Evolutionary conservation across 2,888 invertebrate genomes (phyloP), one percentile per base, ranked within the genome.

Genomic region (Mesoligia furuncula): DNA sequence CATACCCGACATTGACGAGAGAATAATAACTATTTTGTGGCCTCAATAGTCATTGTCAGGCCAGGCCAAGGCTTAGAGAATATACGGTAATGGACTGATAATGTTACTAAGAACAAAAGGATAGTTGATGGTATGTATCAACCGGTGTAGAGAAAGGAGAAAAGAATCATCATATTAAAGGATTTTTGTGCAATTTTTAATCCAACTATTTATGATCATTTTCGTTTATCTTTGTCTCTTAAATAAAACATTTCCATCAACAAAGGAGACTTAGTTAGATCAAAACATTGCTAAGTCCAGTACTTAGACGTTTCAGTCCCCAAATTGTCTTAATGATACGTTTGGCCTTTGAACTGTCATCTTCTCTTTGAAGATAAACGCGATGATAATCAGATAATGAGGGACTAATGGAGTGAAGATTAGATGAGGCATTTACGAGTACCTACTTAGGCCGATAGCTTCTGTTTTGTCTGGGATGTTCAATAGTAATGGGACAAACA

Each of bases 361-460:
- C 45, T 54, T 31, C 48, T 15, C 66, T 64, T 84, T 79, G 81
- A 74, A 85, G 77, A 85, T 77, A 81, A 85, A 83, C 72, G 61
- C n/a, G 61, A 61, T 66, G 42, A 51, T 77, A 66, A 85, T 85
- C 73, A 72, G 17, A 13, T 84, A 72, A 83, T 83, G 77, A 69
- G 51, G 24, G 67, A 39, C 71, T 80, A 77, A 83, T 83, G 85
- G 69, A 74, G 61, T 65, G 68, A 7, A 45, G 39, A 65, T 62
- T 39, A 73, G 67, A 84, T 39, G 73, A 71, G 51, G 24, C 59
- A 57, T 51, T 15, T 6, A 57, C 36, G 36, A 36, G 36, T 36
- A 36, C 36, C 36, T 36, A 36, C n/a, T 57, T 15, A 24, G n/a
- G 24, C 13, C 27, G 45, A 54, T 59, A 27, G 64, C 68, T 65